Base-by-base conservation (phyloP, 2,797 vertebrate species). In the Phrynocephalus forsythii region DNA sequence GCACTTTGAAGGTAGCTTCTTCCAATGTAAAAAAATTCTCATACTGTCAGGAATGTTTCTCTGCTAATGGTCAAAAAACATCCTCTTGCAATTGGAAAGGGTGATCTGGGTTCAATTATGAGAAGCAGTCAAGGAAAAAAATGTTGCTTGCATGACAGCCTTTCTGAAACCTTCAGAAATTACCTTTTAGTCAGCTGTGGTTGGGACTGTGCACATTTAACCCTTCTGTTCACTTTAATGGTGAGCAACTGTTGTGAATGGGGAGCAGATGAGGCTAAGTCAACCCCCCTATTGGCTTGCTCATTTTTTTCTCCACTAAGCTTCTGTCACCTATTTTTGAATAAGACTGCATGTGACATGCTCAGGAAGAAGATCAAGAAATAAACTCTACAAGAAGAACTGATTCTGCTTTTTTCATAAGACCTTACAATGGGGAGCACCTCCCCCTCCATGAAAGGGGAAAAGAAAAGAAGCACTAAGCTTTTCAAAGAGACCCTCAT, bases 401-500 rank as follows among this genome's bases (percentile, higher is more conserved):
- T n/a, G 16, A 63, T 79, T 56, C 30, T 5, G 33, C 30, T 38
- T 63, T 38, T 38, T 16, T 60, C 18, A 13, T n/a, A 9, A 79
- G 76, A 16, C 50, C 7, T 28, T 52, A 79, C n/a, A 63, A 63
- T 63, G 18, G 60, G 18, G 18, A 63, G 60, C 10, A 63, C 60
- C 60, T 63, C 20, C 18, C 15, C 48, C 3, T 5, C 87, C 71
- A 84, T 69, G 90, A 80, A 33, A 33, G 2, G 1, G 22, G 63
- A 85, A 85, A 83, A 26, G 86, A 84, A 15, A 83, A 75, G 90
- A 78, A 76, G 78, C 75, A 8, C 26, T 66, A 86, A 86, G 66
- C 63, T 7, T 86, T 88, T 91, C 85, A 83, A 92, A 91, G 92
- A 91, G 52, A 69, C 67, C 52, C 26, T 60, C 71, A 81, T 81